These are phyloP conservation scores for Crossaster papposus DNA, from an alignment of 53 echinoderm and acorn worm species.

Conservation along the genomic window DNA sequence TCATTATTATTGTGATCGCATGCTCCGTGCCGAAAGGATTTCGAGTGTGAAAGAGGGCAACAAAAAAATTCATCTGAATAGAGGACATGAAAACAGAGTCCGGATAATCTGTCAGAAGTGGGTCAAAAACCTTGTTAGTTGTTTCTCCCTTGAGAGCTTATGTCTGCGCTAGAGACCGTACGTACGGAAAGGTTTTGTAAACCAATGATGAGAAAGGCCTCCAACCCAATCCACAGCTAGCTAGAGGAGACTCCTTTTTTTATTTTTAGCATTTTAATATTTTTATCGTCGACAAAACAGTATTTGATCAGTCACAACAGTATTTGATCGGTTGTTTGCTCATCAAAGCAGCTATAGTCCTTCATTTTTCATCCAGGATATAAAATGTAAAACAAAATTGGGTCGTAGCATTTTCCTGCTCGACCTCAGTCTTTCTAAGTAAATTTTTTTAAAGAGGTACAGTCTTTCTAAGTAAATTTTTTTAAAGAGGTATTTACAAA, in stretches of 20 bases:
- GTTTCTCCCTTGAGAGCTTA: conserved; percentile 26
- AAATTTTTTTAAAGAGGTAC: no score
- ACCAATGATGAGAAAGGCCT: not conserved
- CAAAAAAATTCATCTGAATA: conserved; percentile 22
- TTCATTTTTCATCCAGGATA: no score
- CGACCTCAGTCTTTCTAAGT: no score
- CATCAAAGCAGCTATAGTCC: not conserved
- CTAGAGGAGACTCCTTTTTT: not conserved
- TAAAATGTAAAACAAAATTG: not conserved
- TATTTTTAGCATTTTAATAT: no score
- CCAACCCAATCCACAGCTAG: not conserved
- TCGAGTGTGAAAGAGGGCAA: conserved; percentile 2
- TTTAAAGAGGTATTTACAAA: no score
- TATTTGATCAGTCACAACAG: not conserved
- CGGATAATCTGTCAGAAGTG: conserved; percentile 51
- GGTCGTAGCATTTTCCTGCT: no score
- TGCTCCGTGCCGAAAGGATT: conserved; percentile 25
- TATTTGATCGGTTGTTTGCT: not conserved
- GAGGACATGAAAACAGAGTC: conserved; percentile 32
- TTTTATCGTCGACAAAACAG: not conserved
- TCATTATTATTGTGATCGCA: not conserved
- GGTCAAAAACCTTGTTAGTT: conserved; percentile 61
- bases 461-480: no score
- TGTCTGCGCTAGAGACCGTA: not conserved
- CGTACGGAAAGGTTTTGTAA: not conserved